Evolutionary conservation across 1,140 invertebrate species (phyloP).

Genomic region (Solenopsis fugax): DNA sequence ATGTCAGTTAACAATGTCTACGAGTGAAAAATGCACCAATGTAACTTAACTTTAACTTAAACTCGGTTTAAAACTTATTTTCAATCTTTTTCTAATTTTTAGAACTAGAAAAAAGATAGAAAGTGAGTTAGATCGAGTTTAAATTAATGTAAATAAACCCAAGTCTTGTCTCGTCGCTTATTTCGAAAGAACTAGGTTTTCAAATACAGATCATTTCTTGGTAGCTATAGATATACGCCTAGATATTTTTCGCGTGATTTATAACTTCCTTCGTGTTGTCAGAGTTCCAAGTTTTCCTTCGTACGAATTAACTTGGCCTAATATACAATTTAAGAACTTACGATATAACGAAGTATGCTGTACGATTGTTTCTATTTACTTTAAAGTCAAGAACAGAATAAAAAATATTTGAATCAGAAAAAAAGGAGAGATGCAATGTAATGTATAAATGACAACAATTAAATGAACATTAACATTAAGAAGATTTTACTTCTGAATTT

Average conservation of each 20-base stretch:
- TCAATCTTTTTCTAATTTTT: too few relatives aligned
- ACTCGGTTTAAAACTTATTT: too few relatives aligned
- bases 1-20: neutral
- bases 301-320: conserved; percentile 1
- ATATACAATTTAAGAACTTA: neutral
- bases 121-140: too few relatives aligned
- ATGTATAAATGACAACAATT: neutral
- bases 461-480: neutral
- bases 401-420: neutral
- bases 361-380: neutral
- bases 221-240: neutral
- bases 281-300: conserved; percentile 20
- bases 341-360: neutral
- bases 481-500: neutral
- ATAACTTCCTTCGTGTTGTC: neutral
- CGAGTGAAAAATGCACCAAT: neutral
- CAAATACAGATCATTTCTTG: neutral
- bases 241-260: conserved; percentile 21
- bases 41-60: too few relatives aligned
- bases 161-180: neutral
- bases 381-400: neutral
- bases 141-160: too few relatives aligned
- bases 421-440: neutral
- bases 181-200: neutral
- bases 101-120: too few relatives aligned